Conservation (phyloP, 1,140 invertebrate genomes). For the Saccostrea glomerata region DNA sequence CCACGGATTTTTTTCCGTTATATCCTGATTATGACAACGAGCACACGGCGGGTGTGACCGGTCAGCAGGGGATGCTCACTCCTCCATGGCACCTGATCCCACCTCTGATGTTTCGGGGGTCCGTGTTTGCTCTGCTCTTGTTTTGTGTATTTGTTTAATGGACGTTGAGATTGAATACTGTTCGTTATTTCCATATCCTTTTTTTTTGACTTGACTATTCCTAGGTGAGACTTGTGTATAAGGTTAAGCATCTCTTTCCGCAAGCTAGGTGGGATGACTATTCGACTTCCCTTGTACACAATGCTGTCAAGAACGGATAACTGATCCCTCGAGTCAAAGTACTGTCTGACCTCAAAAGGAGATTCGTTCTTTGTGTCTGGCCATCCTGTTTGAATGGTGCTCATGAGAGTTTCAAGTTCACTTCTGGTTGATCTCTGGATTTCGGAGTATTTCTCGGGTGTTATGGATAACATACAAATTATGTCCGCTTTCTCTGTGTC, state of each 20-base stretch:
- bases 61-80: no score
- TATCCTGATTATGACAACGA: no score
- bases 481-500: constrained; percentile 26
- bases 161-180: no score
- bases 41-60: no score
- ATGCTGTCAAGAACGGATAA: constrained; percentile 58
- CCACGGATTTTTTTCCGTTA: no score
- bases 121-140: no score
- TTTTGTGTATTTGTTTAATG: no score
- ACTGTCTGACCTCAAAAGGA: constrained; percentile 42
- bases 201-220: constrained; percentile 78
- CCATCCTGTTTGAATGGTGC: constrained; percentile 46
- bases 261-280: constrained; percentile 74
- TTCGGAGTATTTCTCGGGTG: constrained; percentile 40
- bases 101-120: no score
- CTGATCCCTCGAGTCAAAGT: constrained; percentile 57
- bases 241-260: constrained; percentile 72
- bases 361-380: constrained; percentile 41
- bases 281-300: constrained; percentile 51
- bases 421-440: constrained; percentile 31
- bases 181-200: no score
- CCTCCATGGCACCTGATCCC: no score
- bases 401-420: constrained; percentile 79
- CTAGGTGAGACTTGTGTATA: constrained; percentile 79
- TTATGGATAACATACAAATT: constrained; percentile 45